Base-by-base conservation (phyloP, 1,140 invertebrate species). In the Hylyphantes graminicola region DNA sequence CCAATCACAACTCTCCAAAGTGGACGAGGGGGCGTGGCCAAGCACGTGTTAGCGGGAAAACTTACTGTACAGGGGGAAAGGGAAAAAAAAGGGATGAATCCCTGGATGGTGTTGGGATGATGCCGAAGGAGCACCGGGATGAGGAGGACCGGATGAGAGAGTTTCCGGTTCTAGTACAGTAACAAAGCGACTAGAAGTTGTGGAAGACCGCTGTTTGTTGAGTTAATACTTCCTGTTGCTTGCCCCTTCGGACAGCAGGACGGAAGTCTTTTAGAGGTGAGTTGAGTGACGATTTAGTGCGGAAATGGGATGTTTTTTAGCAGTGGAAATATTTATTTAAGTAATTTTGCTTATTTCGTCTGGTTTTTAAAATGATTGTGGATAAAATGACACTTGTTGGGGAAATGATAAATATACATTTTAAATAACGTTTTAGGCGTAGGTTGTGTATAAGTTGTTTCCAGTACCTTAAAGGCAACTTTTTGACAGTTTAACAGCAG, bases 111-210 rank as follows among this genome's bases (percentile, higher is more conserved):
- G 53, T 73, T 55, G 57, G 63, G 63, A 67, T 65, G 75, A 78
- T 78, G 63, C 75, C 67, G 67, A 78, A 78, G 75, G 61, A 64
- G 57, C 54, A 48, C 51, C 50, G 65, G 57, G 77, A 70, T 57
- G 64, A 70, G 5, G 35, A 35, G 55, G 48, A 79, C 77, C 77
- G 77, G 77, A 79, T 79, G 77, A 70, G 53, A 70, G 77, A 68
- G 77, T 79, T 79, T 79, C 77, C 77, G 77, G 77, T 79, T 68
- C 64, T 17, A 19, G 54, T 74, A 54, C 51, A 19, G 21, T 73
- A 73, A 73, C 70, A 73, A 73, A 73, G 70, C 70, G 70, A 10
- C 50, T 70, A 70, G 67, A 51, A n/a, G 67, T 70, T 70, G 67
- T 70, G 67, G 53, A 35, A 35, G 35, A 51, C 67, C 50, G 67